phyloP scores from a whole-genome alignment of 2,888 invertebrate species.

The Chymomyza caudatula region DNA sequence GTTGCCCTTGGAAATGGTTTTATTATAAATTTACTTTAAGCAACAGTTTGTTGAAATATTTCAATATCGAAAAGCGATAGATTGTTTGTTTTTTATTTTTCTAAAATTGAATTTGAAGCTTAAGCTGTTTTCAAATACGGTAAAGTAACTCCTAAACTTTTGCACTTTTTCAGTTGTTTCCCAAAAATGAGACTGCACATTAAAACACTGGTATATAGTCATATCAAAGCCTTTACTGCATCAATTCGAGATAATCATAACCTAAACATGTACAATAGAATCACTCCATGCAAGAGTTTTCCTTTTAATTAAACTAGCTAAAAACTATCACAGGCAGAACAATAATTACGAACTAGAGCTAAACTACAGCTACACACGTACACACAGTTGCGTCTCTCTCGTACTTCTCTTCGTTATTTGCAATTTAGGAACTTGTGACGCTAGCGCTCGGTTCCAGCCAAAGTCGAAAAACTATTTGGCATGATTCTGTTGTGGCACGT shows the following conservation, averaged over 20 bases:
- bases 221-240: not conserved
- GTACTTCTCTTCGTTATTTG: constrained; percentile 22
- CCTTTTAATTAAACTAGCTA: constrained; percentile 59
- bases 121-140: not conserved
- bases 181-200: no score
- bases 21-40: no score
- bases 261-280: constrained; percentile 19
- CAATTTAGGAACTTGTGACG: constrained; percentile 57
- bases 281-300: constrained; percentile 25
- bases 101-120: no score
- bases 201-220: not conserved
- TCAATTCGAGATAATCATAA: constrained; percentile 12
- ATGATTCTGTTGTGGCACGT: constrained; percentile 80
- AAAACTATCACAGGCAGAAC: constrained; percentile 74
- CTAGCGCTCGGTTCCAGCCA: not conserved
- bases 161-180: not conserved
- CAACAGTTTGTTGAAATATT: no score
- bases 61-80: no score
- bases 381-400: constrained; percentile 10
- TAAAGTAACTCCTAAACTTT: not conserved
- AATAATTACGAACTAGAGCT: constrained; percentile 58
- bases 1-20: no score
- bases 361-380: constrained; percentile 39
- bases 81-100: no score
- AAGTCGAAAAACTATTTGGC: constrained; percentile 24